A percentile compares a stretch with the other conserved stretches of the same genome.
Conservation (phyloP, 2,113 vertebrate genomes). For the Silurus meridionalis region DNA sequence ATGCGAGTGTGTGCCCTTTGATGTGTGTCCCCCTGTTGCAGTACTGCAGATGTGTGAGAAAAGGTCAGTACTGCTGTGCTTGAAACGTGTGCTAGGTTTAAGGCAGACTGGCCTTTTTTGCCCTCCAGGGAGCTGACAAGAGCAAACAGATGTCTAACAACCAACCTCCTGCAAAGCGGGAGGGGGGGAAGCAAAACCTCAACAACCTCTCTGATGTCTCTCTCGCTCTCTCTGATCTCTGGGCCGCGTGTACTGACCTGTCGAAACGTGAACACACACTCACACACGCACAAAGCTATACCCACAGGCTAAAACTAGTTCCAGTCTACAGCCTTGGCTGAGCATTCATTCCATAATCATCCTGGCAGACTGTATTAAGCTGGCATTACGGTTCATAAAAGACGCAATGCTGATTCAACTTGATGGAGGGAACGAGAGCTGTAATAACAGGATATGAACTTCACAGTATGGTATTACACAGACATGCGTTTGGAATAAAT, state of each 20-base stretch:
- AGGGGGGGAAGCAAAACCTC: conserved; percentile 63
- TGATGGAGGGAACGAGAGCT: not conserved
- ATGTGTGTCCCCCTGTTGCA: conserved; percentile 57
- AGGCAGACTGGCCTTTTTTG: conserved; percentile 55
- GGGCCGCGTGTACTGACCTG: conserved; percentile 68
- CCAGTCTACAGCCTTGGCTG: not conserved
- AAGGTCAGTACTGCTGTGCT: conserved; percentile 67
- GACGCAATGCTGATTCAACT: not conserved
- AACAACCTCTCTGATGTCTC: conserved; percentile 61
- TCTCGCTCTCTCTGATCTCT: conserved; percentile 62
- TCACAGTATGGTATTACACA: not conserved
- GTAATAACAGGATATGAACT: not conserved
- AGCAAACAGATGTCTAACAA: conserved; percentile 79
- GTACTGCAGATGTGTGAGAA: conserved; percentile 70
- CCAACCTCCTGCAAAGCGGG: conserved; percentile 65
- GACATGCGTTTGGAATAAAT: not conserved
- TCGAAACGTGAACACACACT: conserved; percentile 35
- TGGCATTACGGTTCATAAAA: not conserved
- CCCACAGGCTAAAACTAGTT: conserved; percentile 29
- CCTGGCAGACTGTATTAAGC: conserved; percentile 5
- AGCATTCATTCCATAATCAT: conserved; percentile 22
- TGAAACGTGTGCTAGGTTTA: conserved; percentile 69
- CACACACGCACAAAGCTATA: conserved; percentile 16
- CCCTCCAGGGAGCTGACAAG: conserved; percentile 63
- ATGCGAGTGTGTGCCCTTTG: conserved; percentile 68